A percentile compares a stretch with the other conserved stretches of the same genome.
Evolutionary conservation across 2,113 vertebrate species (phyloP).

Genomic region (Sturnira hondurensis): DNA sequence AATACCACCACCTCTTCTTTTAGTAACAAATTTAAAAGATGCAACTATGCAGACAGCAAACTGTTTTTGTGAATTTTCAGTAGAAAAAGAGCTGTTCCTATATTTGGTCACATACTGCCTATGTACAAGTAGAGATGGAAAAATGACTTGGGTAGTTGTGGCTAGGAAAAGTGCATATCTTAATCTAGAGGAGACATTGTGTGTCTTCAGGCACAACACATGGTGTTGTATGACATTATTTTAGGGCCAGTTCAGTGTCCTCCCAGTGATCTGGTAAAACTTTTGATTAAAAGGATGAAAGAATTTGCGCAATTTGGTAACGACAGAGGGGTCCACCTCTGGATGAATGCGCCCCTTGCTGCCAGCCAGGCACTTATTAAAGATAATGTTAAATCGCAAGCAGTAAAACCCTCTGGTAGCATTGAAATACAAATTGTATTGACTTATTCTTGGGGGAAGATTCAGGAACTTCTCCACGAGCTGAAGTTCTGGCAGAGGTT

Average conservation of each 20-base stretch:
- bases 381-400: constrained; percentile 94
- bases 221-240: constrained; percentile 73
- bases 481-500: constrained; percentile 94
- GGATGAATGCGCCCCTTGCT: constrained; percentile 98
- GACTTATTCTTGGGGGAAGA: constrained; percentile 93
- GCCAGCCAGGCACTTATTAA: constrained; percentile 98
- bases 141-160: constrained; percentile 71
- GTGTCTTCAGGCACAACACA: constrained; percentile 80
- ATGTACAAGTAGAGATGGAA: constrained; percentile 80
- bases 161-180: constrained; percentile 85
- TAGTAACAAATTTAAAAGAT: constrained; percentile 75
- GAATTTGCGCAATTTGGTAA: constrained; percentile 94
- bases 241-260: constrained; percentile 96
- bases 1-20: constrained; percentile 69
- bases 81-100: constrained; percentile 82
- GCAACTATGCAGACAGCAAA: constrained; percentile 75
- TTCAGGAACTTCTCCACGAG: constrained; percentile 94
- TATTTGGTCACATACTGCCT: constrained; percentile 90
- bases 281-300: constrained; percentile 99
- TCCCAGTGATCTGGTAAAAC: constrained; percentile 97
- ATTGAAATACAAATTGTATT: constrained; percentile 97
- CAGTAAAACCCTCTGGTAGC: constrained; percentile 97
- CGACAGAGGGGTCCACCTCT: constrained; percentile 90
- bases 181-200: constrained; percentile 75
- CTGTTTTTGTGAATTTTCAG: constrained; percentile 75